Evolutionary conservation across 1,140 invertebrate species (phyloP), one percentile per base, ranked within the genome.

Genomic region (Drosophila ercepeae): DNA sequence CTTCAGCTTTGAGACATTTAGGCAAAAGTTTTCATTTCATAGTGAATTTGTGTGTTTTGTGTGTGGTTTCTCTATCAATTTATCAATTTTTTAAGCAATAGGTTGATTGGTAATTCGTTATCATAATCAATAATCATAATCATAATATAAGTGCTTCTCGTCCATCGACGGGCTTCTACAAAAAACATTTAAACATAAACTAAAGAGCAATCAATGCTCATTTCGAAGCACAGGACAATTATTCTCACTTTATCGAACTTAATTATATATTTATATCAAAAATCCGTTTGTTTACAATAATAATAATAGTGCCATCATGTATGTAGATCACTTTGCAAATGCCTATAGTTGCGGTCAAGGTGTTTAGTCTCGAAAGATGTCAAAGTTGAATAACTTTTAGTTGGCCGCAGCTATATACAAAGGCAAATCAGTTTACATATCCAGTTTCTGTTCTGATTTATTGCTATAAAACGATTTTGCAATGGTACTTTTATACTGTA

Each of bases 1-100:
- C 82, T 88, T 86, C 82, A 50, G 41, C 73, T 53, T 74, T 75
- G 82, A 88, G 82, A 88, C 82, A 88, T 88, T 82, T 88, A 88
- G 82, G 82, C 82, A 88, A 88, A 86, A 49, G 57, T 72, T 72
- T 78, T 79, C 36, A 65, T 71, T 79, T 82, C 54, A 68, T 71
- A 78, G 64, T 83, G 49, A 75, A 75, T 76, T 76, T 53, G 42
- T 73, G 49, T 53, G 42, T 73, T 42, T 54, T 21, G 23, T 55
- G n/a, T n/a, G n/a, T n/a, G n/a, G n/a, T 54, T 52, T 29, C n/a
- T n/a, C n/a, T n/a, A n/a, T n/a, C n/a, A n/a, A n/a, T 61, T 46
- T 54, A 63, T 74, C 58, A 72, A 72, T 63, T 57, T 64, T 50
- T 76, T 79, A 76, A 78, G 74, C 70, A 60, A 46, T 78, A 74